These are phyloP conservation scores for Microtus richardsoni DNA, from an alignment of 2,113 vertebrate species.

Conservation along the genomic window DNA sequence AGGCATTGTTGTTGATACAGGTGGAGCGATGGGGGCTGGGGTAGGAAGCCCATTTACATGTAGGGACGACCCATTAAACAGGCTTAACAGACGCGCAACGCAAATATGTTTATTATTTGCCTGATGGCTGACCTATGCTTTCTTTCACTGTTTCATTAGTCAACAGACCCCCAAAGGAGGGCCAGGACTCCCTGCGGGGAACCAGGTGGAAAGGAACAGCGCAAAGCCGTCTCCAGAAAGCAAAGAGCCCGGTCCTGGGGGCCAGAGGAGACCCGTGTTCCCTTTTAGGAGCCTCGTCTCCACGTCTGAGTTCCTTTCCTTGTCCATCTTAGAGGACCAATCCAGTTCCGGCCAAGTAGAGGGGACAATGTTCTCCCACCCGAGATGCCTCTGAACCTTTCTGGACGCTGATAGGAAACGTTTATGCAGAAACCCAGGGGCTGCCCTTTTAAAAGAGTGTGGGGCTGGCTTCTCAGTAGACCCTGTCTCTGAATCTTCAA, in stretches of 20 bases:
- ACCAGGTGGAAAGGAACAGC: conserved; percentile 68
- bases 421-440: background rate
- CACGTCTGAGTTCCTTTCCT: background rate
- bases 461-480: background rate
- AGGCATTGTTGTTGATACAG: conserved; percentile 88
- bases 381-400: background rate
- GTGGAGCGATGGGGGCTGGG: conserved; percentile 82
- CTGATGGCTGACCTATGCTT: conserved; percentile 64
- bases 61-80: conserved; percentile 63
- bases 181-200: conserved; percentile 32
- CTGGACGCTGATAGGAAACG: background rate
- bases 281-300: no score
- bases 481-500: background rate
- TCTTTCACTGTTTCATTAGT: conserved; percentile 42
- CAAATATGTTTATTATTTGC: conserved; percentile 73
- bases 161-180: conserved; percentile 57
- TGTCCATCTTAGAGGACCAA: background rate
- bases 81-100: conserved; percentile 52
- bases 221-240: background rate
- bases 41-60: conserved; percentile 67
- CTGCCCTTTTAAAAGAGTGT: background rate
- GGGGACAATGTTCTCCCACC: background rate
- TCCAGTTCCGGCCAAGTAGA: background rate
- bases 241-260: background rate
- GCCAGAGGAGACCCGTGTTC: background rate